Evolutionary conservation across 2,888 invertebrate genomes (phyloP).

Genomic region (Dione vanillae): DNA sequence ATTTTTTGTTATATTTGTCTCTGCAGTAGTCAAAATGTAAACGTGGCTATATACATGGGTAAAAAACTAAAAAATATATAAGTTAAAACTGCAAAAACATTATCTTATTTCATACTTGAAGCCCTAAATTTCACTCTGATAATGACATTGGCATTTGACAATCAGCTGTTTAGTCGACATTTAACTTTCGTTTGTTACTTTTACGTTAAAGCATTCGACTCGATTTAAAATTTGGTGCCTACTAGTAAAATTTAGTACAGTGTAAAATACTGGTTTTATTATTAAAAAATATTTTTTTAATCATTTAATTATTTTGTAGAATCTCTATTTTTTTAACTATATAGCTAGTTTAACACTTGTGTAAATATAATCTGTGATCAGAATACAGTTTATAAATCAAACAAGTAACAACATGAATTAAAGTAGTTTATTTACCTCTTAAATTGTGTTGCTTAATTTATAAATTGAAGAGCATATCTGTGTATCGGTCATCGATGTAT

Average conservation of each 20-base stretch:
- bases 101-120: neutral
- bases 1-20: neutral
- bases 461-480: neutral
- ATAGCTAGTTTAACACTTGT: too few relatives aligned
- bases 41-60: neutral
- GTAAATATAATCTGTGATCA: too few relatives aligned
- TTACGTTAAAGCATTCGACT: neutral
- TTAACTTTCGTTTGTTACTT: constrained; percentile 2
- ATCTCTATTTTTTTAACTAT: too few relatives aligned
- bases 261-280: too few relatives aligned
- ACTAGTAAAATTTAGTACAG: too few relatives aligned
- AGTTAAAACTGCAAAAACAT: constrained; percentile 5
- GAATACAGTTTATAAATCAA: too few relatives aligned
- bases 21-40: neutral
- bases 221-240: too few relatives aligned
- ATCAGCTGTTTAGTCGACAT: constrained; percentile 35
- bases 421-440: neutral
- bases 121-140: neutral
- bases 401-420: neutral
- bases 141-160: constrained; percentile 36
- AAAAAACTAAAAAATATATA: constrained; percentile 12
- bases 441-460: neutral
- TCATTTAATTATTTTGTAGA: too few relatives aligned
- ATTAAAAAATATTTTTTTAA: too few relatives aligned
- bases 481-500: neutral